Base-by-base conservation (phyloP, 53 echinoderm and acorn worm genomes). In the Antedon mediterranea region DNA sequence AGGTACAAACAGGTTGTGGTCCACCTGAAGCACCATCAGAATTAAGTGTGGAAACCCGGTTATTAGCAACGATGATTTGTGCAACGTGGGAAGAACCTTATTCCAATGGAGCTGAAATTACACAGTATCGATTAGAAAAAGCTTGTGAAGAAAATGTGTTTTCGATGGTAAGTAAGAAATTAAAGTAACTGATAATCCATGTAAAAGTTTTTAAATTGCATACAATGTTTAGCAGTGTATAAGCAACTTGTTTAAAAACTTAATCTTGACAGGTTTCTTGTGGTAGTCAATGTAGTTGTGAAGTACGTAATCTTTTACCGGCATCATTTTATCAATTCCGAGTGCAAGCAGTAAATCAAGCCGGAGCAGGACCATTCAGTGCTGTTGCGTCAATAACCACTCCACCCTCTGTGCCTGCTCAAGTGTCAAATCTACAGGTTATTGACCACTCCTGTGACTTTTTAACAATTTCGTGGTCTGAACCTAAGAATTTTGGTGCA, bases 321-420 rank as follows among this genome's bases (percentile, higher is more conserved):
- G 98, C 98, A 33, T 92, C 98, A 57, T 90, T 87, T 83, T 98
- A 98, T 89, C 92, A 92, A 82, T 88, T 98, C 30, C 85, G 92
- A n/a, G 98, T 98, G 32, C 98, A 98, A 81, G 98, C 98, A 71
- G 82, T 98, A 79, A 98, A 98, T 83, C 57, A 81, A 3, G 98
- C 98, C 28, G 98, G 98, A 57, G 90, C 90, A 18, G 98, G 98
- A 3, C 90, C 90, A 43, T 98, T 92, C 80, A 98, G 98, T 57
- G 89, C 86, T 30, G 92, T 98, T 32, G 92, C 90, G 34, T 84
- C 92, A 29, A 92, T 90, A 43, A 87, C 86, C 32, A 90, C 98
- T 9, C 92, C 93, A 11, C 92, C 98, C 14, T 98, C 98, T 5
- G 92, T 92, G 44, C 98, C 98, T 9, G 98, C 90, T 80, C 90